Percentiles rank a stretch among this genome's conserved stretches.
These are phyloP conservation scores for Coenonympha arcania DNA, from an alignment of 2,888 invertebrate genomes.

Conservation along the genomic window DNA sequence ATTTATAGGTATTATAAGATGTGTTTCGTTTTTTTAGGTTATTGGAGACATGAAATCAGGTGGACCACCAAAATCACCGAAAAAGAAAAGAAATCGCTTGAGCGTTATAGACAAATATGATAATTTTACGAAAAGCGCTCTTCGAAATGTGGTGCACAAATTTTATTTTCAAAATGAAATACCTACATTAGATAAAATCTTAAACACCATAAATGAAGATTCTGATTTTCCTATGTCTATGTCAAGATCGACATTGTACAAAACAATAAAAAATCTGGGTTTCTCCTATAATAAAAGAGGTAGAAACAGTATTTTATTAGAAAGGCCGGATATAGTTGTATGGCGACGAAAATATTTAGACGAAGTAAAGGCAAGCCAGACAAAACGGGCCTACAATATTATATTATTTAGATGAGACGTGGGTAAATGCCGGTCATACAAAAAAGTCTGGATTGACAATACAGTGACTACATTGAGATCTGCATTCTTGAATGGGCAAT, in stretches of 20 bases:
- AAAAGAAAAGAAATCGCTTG: too few relatives aligned
- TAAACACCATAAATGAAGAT: background rate
- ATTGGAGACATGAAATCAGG: too few relatives aligned
- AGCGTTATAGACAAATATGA: too few relatives aligned
- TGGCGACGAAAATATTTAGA: background rate
- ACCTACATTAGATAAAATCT: background rate
- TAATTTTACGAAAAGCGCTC: background rate
- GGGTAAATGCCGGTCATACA: background rate
- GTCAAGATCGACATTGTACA: background rate
- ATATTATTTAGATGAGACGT: background rate
- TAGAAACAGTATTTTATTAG: background rate
- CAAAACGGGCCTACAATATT: background rate
- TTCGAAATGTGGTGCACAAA: background rate
- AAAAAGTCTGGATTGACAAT: background rate
- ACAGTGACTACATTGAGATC: background rate
- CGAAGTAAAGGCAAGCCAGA: background rate
- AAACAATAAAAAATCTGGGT: background rate
- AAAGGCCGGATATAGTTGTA: background rate
- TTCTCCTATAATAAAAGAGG: background rate
- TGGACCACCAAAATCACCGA: too few relatives aligned
- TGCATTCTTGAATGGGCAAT: background rate
- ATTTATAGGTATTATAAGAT: too few relatives aligned
- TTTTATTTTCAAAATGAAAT: background rate
- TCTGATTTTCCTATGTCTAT: background rate
- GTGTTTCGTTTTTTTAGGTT: too few relatives aligned